phyloP scores from a whole-genome alignment of 2,888 invertebrate genomes.

The Lycocerus yunnanus region DNA sequence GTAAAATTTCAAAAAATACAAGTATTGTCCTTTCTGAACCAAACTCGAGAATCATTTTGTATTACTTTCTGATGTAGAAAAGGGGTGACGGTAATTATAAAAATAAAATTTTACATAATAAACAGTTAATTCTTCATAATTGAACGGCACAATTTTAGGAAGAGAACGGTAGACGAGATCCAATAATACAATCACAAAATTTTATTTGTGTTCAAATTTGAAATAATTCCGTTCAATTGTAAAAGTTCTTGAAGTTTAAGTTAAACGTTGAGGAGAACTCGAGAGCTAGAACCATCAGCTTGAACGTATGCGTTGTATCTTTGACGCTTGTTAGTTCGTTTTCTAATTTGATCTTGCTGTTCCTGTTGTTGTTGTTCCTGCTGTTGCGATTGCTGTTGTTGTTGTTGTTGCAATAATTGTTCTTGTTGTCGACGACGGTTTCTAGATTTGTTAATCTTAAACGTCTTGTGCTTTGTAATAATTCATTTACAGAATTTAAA shows the following conservation, averaged over 20 bases:
- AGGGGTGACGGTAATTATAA: neutral
- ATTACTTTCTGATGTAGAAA: too few species aligned
- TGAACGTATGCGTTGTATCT: conserved; percentile 28
- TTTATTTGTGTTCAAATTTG: neutral
- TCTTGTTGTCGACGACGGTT: neutral
- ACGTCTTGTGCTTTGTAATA: conserved; percentile 49
- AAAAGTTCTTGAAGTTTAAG: neutral
- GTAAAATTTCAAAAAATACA: too few species aligned
- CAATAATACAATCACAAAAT: neutral
- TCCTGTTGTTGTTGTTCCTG: neutral
- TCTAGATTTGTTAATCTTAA: conserved; percentile 26
- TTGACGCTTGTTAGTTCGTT: neutral
- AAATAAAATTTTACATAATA: neutral
- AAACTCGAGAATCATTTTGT: too few species aligned
- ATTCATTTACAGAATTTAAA: conserved; percentile 49
- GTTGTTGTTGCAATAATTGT: neutral
- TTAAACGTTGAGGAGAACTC: conserved; percentile 33
- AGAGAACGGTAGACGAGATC: neutral
- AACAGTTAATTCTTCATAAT: neutral
- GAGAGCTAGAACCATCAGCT: conserved; percentile 37
- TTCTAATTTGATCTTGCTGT: neutral
- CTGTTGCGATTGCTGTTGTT: neutral
- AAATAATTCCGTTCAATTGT: neutral
- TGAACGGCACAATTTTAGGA: neutral
- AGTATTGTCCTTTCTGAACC: too few species aligned